These are phyloP conservation scores for Antrozous pallidus DNA, from an alignment of 2,797 vertebrate genomes.

Conservation along the genomic window DNA sequence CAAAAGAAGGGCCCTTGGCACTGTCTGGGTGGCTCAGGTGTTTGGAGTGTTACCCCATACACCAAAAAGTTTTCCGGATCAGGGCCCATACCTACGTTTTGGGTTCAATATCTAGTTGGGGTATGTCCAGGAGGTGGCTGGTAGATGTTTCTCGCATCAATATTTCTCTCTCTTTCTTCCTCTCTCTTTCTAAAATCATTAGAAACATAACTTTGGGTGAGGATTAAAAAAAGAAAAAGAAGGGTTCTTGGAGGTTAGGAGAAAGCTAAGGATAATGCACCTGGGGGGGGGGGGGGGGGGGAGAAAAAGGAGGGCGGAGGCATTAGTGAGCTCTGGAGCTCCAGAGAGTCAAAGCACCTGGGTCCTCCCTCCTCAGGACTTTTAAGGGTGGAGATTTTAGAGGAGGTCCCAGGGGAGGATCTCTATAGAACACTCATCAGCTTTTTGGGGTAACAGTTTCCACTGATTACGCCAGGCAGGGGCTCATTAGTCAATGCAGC, in stretches of 20 bases:
- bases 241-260: neutral
- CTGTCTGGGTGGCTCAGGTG: neutral
- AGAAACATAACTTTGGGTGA: neutral
- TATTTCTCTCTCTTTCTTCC: neutral
- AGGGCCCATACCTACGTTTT: neutral
- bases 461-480: neutral
- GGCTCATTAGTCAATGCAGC: neutral
- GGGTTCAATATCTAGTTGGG: neutral
- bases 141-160: neutral
- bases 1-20: neutral
- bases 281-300: fast-evolving
- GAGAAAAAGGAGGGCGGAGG: neutral
- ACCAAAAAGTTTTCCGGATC: neutral
- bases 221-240: neutral
- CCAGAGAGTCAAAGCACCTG: neutral
- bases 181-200: neutral
- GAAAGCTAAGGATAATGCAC: neutral
- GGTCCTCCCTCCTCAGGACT: neutral
- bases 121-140: neutral
- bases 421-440: no score
- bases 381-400: neutral
- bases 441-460: neutral
- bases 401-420: neutral
- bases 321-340: neutral
- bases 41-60: neutral